phyloP scores from a whole-genome alignment of 1,140 invertebrate species.

The Drosophila gunungcola region DNA sequence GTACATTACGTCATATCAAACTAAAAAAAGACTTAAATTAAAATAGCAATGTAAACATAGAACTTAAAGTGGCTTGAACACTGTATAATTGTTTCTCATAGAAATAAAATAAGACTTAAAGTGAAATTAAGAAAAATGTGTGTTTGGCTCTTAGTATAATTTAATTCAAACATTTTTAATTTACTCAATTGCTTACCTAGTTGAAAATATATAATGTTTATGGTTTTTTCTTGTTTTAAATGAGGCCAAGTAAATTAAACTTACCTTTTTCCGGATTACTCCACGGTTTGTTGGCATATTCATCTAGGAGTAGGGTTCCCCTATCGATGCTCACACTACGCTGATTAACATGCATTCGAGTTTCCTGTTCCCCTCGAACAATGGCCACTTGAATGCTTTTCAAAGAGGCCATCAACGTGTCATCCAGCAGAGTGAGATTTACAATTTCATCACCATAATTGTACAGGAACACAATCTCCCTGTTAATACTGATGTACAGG shows the following conservation, averaged over 20 bases:
- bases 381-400: slow-evolving; percentile 94
- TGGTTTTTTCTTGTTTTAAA: too few species aligned
- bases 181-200: too few species aligned
- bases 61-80: not conserved
- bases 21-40: not conserved
- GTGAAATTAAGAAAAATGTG: too few species aligned
- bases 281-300: slow-evolving; percentile 93
- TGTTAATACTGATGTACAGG: slow-evolving; percentile 92
- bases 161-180: too few species aligned
- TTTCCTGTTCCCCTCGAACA: slow-evolving; percentile 89
- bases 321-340: slow-evolving; percentile 89
- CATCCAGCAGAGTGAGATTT: slow-evolving; percentile 90
- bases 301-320: slow-evolving; percentile 89
- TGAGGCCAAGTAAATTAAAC: slow-evolving; percentile 1
- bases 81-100: not conserved
- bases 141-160: too few species aligned
- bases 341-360: slow-evolving; percentile 93
- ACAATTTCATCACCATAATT: slow-evolving; percentile 93
- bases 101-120: not conserved
- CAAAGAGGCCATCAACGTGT: slow-evolving; percentile 89
- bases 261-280: slow-evolving; percentile 91
- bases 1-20: not conserved
- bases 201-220: too few species aligned
- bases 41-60: not conserved
- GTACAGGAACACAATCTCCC: slow-evolving; percentile 92